Evolutionary conservation across 2,888 invertebrate genomes (phyloP), one percentile per base, ranked within the genome.

Genomic region (Volucella bombylans): DNA sequence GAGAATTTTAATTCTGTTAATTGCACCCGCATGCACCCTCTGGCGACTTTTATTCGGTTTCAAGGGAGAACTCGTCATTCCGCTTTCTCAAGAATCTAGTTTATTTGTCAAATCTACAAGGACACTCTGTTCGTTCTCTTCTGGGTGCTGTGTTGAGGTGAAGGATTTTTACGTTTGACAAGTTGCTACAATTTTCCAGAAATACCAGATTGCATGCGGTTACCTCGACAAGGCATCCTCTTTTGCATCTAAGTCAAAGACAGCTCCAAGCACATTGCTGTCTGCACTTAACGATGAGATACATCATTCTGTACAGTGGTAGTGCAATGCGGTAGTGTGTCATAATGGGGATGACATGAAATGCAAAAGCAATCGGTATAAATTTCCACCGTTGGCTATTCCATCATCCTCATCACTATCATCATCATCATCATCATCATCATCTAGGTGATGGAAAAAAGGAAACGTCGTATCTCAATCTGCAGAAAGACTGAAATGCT

Each of bases 291-390:
- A 73, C 50, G 64, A 65, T 31, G 57, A 79, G 55, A 74, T 74
- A 59, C 59, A 74, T 65, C 73, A 61, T 69, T 38, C 52, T 41
- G 4, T 23, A 68, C 68, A 69, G 15, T 72, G 61, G n/a, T 11
- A 6, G 45, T 73, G 62, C 67, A 54, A 55, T 67, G 61, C 39
- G 38, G 73, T 55, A 57, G 55, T 52, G 31, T 31, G 65, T 57
- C 82, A 64, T 73, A 82, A 78, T 69, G 49, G 59, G 73, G 64
- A 59, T 74, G 61, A 61, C 69, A 69, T 79, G 74, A 79, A 83
- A 74, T 76, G 57, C 80, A 67, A 80, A 79, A 83, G 80, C 83
- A 80, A 80, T 83, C 65, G 74, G 43, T 80, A 76, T 74, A 64
- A 64, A 65, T 80, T 71, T 50, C 43, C 65, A 80, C 83, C 83